A percentile compares a stretch with the other conserved stretches of the same genome.
These are phyloP conservation scores for Polyergus mexicanus DNA, from an alignment of 1,140 invertebrate genomes.

Conservation along the genomic window DNA sequence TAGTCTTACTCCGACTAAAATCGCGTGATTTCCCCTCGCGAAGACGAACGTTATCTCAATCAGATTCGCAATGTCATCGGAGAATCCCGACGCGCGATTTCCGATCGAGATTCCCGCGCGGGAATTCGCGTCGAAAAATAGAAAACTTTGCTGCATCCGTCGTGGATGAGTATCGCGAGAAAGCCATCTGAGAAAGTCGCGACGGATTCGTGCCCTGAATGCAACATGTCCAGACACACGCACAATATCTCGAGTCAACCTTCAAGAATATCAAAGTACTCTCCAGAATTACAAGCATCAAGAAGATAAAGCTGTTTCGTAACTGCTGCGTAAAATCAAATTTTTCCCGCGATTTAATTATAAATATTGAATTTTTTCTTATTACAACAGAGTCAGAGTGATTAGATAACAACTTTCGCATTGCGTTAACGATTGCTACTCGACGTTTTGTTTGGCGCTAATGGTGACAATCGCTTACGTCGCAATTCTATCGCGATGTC, in stretches of 20 bases:
- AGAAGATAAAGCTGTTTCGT: background rate
- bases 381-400: background rate
- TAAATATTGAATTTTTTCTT: background rate
- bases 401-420: constrained; percentile 10
- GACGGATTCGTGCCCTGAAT: constrained; percentile 35
- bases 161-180: constrained; percentile 34
- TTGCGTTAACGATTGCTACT: constrained; percentile 17
- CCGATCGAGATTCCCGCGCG: constrained; percentile 40
- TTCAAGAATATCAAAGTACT: background rate
- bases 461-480: constrained; percentile 49
- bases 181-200: constrained; percentile 45
- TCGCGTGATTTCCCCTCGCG: constrained; percentile 10
- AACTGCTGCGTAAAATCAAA: background rate
- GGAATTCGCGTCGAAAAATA: constrained; percentile 34
- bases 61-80: constrained; percentile 56
- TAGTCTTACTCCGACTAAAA: constrained; percentile 11
- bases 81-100: constrained; percentile 38
- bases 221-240: background rate
- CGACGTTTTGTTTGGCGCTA: constrained; percentile 20
- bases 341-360: background rate
- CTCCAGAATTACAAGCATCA: background rate
- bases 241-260: background rate
- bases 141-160: constrained; percentile 29
- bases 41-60: constrained; percentile 59
- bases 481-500: constrained; percentile 17